phyloP scores from a whole-genome alignment of 2,797 vertebrate genomes.

The Hemibagrus guttatus region DNA sequence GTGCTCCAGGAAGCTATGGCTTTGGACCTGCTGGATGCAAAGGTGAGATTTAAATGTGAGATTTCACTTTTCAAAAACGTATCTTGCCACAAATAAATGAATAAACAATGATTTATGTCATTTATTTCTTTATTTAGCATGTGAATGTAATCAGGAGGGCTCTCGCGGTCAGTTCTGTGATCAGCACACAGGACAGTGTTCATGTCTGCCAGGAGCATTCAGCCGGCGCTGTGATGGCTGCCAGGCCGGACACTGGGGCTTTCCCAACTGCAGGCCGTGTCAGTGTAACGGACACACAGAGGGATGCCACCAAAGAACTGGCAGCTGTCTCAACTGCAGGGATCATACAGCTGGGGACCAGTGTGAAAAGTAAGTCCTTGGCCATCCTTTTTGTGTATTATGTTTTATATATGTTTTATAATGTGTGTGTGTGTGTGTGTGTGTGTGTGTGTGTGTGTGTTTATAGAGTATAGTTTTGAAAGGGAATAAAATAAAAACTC shows the following conservation, averaged over 20 bases:
- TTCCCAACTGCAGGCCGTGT: constrained; percentile 86
- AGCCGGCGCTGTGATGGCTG: constrained; percentile 87
- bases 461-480: too few species aligned
- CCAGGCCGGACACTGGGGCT: constrained; percentile 90
- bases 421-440: too few species aligned
- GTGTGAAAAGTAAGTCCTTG: constrained; percentile 81
- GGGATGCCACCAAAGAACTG: constrained; percentile 80
- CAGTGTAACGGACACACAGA: constrained; percentile 87
- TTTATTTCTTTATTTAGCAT: constrained; percentile 68
- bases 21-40: constrained; percentile 89
- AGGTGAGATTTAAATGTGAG: constrained; percentile 69
- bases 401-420: too few species aligned
- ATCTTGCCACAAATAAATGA: neutral
- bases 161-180: constrained; percentile 84
- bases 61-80: neutral
- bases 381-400: too few species aligned
- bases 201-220: constrained; percentile 84
- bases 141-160: constrained; percentile 87
- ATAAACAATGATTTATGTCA: neutral
- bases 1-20: constrained; percentile 85
- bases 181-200: constrained; percentile 83
- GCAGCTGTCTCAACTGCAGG: constrained; percentile 81
- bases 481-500: too few species aligned
- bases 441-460: too few species aligned
- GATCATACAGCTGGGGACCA: constrained; percentile 83